Evolutionary conservation across 2,888 invertebrate species (phyloP), one percentile per base, ranked within the genome.

Genomic region (Tromatobia lineatoria): DNA sequence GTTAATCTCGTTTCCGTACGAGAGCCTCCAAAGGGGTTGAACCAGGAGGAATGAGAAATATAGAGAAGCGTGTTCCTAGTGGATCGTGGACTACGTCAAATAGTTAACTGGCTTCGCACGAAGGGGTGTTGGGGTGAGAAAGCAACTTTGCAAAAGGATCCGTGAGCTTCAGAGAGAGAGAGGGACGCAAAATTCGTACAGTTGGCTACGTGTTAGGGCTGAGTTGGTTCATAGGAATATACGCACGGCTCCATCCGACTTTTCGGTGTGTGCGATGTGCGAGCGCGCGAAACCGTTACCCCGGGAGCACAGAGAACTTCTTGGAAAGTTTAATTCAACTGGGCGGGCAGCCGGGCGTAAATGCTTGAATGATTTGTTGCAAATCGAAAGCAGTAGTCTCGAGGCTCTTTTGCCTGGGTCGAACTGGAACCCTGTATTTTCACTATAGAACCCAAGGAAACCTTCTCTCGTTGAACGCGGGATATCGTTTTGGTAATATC

Each of bases 241-340:
- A 84, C 71, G 54, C 80, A 66, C 61, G 67, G 50, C 52, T 57
- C 64, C 76, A 76, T 83, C 75, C 77, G 75, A 69, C 79, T 83
- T 83, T 64, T 74, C 69, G 47, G 47, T 66, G 34, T 80, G 76
- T 61, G 66, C 61, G 67, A 15, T 47, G 79, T 76, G 50, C 54
- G 61, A 78, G 70, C 80, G 57, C 45, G 38, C 66, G 20, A 54
- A 20, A 71, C 34, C 61, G 66, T 45, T 64, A 70, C 47, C 64
- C 59, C 23, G 50, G 54, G 34, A 50, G 85, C 47, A 69, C 71
- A 64, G 34, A 38, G 75, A 82, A 87, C 81, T 91, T 92, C 89
- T 88, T 86, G 86, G 88, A 89, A 91, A 92, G 91, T 92, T 92
- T 90, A 91, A 92, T 93, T 91, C 90, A 91, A 91, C 91, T 89